A percentile compares a stretch with the other conserved stretches of the same genome.
Conservation (phyloP, 2,797 vertebrate species). For the Enteromius argenteus region DNA sequence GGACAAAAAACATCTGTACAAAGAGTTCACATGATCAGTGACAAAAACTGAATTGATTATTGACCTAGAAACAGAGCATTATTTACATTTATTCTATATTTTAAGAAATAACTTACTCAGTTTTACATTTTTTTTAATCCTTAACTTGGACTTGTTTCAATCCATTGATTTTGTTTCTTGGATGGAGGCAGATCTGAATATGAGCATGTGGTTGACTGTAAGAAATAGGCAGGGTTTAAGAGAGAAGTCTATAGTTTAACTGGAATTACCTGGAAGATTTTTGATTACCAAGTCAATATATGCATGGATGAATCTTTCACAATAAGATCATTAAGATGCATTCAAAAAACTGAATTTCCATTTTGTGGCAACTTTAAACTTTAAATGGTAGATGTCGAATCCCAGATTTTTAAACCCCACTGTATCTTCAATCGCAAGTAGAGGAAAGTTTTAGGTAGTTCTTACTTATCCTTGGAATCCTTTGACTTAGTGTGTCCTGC, state of each 20-base stretch:
- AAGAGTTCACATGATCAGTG: neutral
- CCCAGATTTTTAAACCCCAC: neutral
- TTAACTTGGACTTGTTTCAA: neutral
- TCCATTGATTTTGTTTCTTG: neutral
- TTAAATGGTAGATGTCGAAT: neutral
- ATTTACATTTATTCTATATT: neutral
- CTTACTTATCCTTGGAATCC: constrained; percentile 90
- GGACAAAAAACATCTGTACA: neutral
- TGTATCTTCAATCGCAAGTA: neutral
- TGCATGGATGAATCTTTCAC: neutral
- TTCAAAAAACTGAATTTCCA: neutral
- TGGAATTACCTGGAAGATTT: neutral
- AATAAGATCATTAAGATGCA: neutral
- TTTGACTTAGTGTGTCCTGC: constrained; percentile 81
- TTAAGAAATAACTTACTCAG: neutral
- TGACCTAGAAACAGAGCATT: neutral
- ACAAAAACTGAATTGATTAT: neutral
- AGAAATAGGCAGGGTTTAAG: neutral
- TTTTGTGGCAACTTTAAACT: neutral
- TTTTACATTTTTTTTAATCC: neutral
- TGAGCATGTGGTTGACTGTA: neutral
- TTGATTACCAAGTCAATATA: neutral
- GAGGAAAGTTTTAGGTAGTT: neutral
- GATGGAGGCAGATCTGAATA: neutral
- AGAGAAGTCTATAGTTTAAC: neutral